Evolutionary conservation across 2,797 vertebrate genomes (phyloP), one percentile per base, ranked within the genome.

Genomic region (Antennarius maculatus): DNA sequence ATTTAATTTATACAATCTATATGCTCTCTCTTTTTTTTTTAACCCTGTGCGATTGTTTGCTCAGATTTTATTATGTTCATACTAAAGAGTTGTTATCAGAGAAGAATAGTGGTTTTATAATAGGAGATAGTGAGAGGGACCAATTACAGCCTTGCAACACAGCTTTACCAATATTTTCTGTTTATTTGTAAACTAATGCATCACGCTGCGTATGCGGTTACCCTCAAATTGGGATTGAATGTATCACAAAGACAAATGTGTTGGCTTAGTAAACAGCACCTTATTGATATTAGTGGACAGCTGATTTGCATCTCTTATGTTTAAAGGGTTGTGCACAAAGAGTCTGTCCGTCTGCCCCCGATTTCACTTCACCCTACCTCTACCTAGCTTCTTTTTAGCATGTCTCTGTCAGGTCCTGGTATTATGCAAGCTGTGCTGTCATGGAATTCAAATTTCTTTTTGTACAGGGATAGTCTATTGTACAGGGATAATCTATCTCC

Each of bases 161-260:
- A 79, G 66, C 66, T 79, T 88, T 45, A 69, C 74, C 84, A 76
- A 82, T 65, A 13, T 67, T 31, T 88, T 91, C 86, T 89, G 92
- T 93, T 84, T 85, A 92, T 87, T 90, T 86, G 86, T 92, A 91
- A 91, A 92, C 92, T 78, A 91, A 89, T 85, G 84, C 82, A 71
- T 82, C 75, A 23, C 82, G 82, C 78, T 84, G 79, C 85, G 83
- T 85, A 92, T 89, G 82, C 56, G 62, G 80, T 83, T 87, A 86
- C 84, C 85, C 76, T 80, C 82, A 83, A 79, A 84, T 83, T 72
- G 77, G 68, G 64, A 86, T 83, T 89, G 87, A 84, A 86, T 71
- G 54, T 79, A 83, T 68, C 69, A 54, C 61, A 83, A 55, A 82
- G 68, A 43, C 59, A 69, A 73, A 57, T 80, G 73, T 67, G 86